These are phyloP conservation scores for Hymenochirus boettgeri DNA, from an alignment of 2,113 vertebrate genomes.

Conservation along the genomic window DNA sequence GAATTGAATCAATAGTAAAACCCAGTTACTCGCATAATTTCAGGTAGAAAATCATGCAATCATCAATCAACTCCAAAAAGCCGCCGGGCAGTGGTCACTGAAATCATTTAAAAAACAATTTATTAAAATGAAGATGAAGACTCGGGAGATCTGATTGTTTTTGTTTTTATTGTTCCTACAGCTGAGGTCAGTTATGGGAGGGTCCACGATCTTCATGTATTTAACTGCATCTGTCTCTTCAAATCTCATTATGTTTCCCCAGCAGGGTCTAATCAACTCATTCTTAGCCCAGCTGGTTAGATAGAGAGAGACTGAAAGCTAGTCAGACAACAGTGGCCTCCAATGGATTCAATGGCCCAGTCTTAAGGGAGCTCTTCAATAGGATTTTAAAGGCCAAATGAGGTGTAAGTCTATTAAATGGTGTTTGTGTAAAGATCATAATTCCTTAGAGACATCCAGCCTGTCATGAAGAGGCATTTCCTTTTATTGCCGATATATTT, in stretches of 20 bases:
- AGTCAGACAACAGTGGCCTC: constrained; percentile 55
- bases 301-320: constrained; percentile 47
- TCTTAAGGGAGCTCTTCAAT: constrained; percentile 74
- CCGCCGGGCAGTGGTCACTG: constrained; percentile 40
- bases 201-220: constrained; percentile 10
- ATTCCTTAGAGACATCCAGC: constrained; percentile 66
- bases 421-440: constrained; percentile 71
- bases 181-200: constrained; percentile 26
- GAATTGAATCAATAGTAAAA: constrained; percentile 43
- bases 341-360: constrained; percentile 52
- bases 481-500: constrained; percentile 63
- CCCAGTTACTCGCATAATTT: constrained; percentile 44
- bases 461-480: constrained; percentile 71
- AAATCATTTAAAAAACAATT: constrained; percentile 43
- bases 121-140: constrained; percentile 34
- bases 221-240: constrained; percentile 51
- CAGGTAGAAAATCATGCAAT: constrained; percentile 36
- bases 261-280: constrained; percentile 72
- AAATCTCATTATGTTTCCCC: constrained; percentile 70
- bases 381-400: constrained; percentile 79
- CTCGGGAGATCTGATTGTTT: constrained; percentile 34
- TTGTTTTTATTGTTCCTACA: constrained; percentile 38
- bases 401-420: constrained; percentile 84
- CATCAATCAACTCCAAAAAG: constrained; percentile 42
- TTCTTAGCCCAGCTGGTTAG: constrained; percentile 67